Percentiles rank a stretch among this genome's conserved stretches.
Conservation (phyloP, 2,113 vertebrate genomes). For the Sebastes schlegelii region DNA sequence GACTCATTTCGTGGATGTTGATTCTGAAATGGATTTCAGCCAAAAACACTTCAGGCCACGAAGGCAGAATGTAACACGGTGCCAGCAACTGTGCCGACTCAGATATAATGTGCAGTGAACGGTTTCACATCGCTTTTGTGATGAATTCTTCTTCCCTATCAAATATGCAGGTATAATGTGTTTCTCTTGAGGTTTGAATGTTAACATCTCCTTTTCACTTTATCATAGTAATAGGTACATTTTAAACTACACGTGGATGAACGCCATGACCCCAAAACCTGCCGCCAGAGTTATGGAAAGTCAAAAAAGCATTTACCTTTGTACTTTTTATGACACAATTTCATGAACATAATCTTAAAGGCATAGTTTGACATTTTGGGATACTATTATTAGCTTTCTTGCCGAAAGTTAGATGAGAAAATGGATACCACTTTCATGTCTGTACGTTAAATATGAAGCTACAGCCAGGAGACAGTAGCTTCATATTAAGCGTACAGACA, state of each 20-base stretch:
- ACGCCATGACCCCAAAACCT: background rate
- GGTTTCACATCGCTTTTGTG: constrained; percentile 43
- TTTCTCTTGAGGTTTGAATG: constrained; percentile 43
- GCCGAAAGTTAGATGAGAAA: background rate
- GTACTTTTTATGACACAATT: constrained; percentile 18
- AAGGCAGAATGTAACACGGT: constrained; percentile 63
- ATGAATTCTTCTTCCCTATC: constrained; percentile 41
- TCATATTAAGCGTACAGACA: background rate
- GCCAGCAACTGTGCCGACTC: constrained; percentile 74
- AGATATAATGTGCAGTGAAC: constrained; percentile 65
- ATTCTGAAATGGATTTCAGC: constrained; percentile 73
- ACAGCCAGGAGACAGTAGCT: too few relatives aligned
- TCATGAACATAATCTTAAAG: constrained; percentile 9
- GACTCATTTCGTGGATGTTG: constrained; percentile 73
- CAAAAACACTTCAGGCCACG: constrained; percentile 66
- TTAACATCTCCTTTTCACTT: constrained; percentile 23
- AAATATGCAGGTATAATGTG: constrained; percentile 55
- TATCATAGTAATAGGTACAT: constrained; percentile 8
- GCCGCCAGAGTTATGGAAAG: constrained; percentile 7
- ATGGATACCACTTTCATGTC: background rate
- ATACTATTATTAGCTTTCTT: background rate
- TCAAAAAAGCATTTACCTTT: constrained; percentile 21
- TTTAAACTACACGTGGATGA: constrained; percentile 23
- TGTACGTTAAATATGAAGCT: background rate
- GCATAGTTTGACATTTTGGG: background rate